A percentile compares a stretch with the other conserved stretches of the same genome.
phyloP scores from a whole-genome alignment of 2,797 vertebrate genomes.

The Jordanella pulchra region DNA sequence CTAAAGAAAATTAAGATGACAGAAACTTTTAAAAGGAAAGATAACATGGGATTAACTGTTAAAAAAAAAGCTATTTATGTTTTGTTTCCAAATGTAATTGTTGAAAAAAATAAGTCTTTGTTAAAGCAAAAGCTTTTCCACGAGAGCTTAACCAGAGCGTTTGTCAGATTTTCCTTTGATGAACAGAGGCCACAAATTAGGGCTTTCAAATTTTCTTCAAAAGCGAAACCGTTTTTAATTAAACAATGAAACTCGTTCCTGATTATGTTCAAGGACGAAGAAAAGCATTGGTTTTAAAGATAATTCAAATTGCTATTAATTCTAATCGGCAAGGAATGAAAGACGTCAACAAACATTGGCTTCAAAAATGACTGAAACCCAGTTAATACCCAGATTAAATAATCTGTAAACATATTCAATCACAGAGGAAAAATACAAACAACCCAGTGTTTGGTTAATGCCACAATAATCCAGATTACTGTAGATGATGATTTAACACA shows the following conservation, averaged over 20 bases:
- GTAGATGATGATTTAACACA: conserved; percentile 55
- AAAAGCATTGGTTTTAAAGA: background rate
- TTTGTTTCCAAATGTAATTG: background rate
- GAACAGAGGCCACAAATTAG: too few relatives aligned
- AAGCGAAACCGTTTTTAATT: background rate
- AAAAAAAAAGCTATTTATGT: background rate
- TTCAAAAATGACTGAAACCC: conserved; percentile 19
- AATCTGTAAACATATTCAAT: conserved; percentile 5
- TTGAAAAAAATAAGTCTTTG: background rate
- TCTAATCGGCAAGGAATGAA: background rate
- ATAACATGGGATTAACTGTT: background rate
- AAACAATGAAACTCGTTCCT: background rate
- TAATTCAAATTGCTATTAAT: background rate
- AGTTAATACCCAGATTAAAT: conserved; percentile 48
- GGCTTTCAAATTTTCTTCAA: background rate
- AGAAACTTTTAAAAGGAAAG: background rate
- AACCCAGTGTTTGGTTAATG: conserved; percentile 41
- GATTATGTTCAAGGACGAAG: background rate
- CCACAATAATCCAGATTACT: conserved; percentile 64
- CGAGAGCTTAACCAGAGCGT: background rate
- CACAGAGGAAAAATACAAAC: conserved; percentile 5
- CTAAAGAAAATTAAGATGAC: too few relatives aligned
- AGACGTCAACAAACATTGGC: background rate
- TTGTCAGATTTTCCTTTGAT: background rate
- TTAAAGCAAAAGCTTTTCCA: background rate